Percentiles rank a stretch among this genome's conserved stretches.
These are phyloP conservation scores for Habroteleia sp. DNA, from an alignment of 2,888 invertebrate genomes.

Conservation along the genomic window DNA sequence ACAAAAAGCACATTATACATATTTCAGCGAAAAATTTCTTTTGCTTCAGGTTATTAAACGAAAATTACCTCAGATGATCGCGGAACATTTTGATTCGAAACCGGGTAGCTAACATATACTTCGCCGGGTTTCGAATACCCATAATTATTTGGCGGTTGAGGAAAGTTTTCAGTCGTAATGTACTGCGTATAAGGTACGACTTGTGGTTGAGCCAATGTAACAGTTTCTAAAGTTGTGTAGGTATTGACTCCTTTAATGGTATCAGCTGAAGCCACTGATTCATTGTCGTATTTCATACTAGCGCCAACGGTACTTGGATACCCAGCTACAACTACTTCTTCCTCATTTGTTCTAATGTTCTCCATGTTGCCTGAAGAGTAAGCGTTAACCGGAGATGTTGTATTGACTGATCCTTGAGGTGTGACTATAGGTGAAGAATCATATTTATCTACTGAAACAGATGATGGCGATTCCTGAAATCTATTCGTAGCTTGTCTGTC, in stretches of 20 bases:
- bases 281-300: constrained; percentile 80
- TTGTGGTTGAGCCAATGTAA: constrained; percentile 82
- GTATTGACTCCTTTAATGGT: constrained; percentile 79
- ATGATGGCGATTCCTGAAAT: constrained; percentile 68
- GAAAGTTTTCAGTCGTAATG: constrained; percentile 73
- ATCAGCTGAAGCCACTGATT: constrained; percentile 73
- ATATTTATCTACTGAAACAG: constrained; percentile 70
- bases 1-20: constrained; percentile 1
- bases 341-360: constrained; percentile 73
- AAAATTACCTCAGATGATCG: constrained; percentile 74
- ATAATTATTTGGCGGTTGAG: constrained; percentile 71
- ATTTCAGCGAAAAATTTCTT: no score
- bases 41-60: background rate
- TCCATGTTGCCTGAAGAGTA: constrained; percentile 80
- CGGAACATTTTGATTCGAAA: constrained; percentile 70
- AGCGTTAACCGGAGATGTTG: constrained; percentile 79
- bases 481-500: constrained; percentile 56
- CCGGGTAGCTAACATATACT: constrained; percentile 72
- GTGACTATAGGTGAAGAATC: constrained; percentile 76
- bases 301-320: constrained; percentile 71
- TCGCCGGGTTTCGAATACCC: constrained; percentile 75
- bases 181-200: constrained; percentile 76
- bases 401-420: constrained; percentile 80
- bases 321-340: constrained; percentile 69
- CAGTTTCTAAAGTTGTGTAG: constrained; percentile 85